Evolutionary conservation across 2,113 vertebrate species (phyloP), one percentile per base, ranked within the genome.

Genomic region (Andinoacara biseriatus): DNA sequence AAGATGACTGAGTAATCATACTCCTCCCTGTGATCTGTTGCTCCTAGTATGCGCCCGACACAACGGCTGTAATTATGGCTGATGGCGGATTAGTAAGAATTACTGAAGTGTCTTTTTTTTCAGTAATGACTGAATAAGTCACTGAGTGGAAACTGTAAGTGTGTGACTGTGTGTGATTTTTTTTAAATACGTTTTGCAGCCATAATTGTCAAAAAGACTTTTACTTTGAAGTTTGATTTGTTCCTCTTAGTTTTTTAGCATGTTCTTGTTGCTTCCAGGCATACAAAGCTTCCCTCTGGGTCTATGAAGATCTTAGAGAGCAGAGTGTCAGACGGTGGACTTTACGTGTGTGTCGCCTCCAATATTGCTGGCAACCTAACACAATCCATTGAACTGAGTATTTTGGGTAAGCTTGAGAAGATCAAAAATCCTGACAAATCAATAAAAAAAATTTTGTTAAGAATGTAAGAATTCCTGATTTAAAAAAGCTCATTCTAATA

Each of bases 321-420:
- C 15, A 97, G 96, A 5, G 82, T 97, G 84, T 96, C 97, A 80
- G 98, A 99, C 91, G 95, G 90, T 77, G 98, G 97, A 78, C 94
- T 96, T 78, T 99, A 99, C 86, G 86, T 96, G 77, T 99, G 98
- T 82, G 96, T 98, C 10, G 98, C 97, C 82, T 96, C 97, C 82
- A 99, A 99, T 92, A 98, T 99, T 88, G 98, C 98, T 58, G 98
- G 98, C 52, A 99, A 99, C 65, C 91, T 97, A 83, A 98, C 96
- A 85, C 96, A 97, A 65, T 90, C 92, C 3, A 89, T 98, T 76
- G 96, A 95, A 52, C 94, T 99, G 74, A 96, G 89, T 77, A 96
- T 99, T 74, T 89, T 96, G 17, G 98, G 98, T 99, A 94, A 95
- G 96, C 78, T 58, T 5, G 35, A 31, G 18, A 40, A 59, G 17